phyloP scores from a whole-genome alignment of 1,140 invertebrate species.

The Portunus trituberculatus region DNA sequence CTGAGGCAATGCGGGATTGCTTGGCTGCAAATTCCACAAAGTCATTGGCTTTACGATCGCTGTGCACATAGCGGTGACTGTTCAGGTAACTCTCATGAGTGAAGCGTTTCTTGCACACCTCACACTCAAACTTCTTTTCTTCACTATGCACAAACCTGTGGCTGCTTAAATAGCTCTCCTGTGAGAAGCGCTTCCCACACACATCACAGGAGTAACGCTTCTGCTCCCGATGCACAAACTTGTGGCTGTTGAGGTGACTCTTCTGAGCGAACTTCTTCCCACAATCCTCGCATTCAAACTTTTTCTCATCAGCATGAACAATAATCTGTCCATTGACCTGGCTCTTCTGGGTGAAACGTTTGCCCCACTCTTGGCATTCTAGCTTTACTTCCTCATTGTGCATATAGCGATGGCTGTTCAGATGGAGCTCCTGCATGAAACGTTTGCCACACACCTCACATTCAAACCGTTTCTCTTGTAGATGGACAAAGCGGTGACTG shows the following conservation, averaged over 20 bases:
- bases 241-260: conserved; percentile 82
- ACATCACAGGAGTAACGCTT: conserved; percentile 63
- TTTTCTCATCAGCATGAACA: conserved; percentile 86
- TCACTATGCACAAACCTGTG: conserved; percentile 69
- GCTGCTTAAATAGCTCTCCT: conserved; percentile 64
- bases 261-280: conserved; percentile 90
- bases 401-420: conserved; percentile 67
- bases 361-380: conserved; percentile 80
- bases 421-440: conserved; percentile 86
- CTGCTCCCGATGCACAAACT: conserved; percentile 61
- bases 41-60: conserved; percentile 12
- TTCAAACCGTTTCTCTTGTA: conserved; percentile 82
- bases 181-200: conserved; percentile 63
- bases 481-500: conserved; percentile 61
- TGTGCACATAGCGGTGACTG: conserved; percentile 64
- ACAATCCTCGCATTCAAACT: conserved; percentile 89
- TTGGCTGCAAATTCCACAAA: conserved; percentile 45
- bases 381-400: conserved; percentile 89
- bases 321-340: conserved; percentile 60
- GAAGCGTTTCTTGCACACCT: conserved; percentile 67
- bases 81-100: conserved; percentile 69
- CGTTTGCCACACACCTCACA: conserved; percentile 94
- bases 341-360: conserved; percentile 87
- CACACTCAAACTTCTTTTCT: conserved; percentile 67
- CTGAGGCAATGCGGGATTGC: not conserved